Percentiles rank a stretch among this genome's conserved stretches.
phyloP scores from a whole-genome alignment of 2,797 vertebrate genomes.

The Enteromius trimaculatus region DNA sequence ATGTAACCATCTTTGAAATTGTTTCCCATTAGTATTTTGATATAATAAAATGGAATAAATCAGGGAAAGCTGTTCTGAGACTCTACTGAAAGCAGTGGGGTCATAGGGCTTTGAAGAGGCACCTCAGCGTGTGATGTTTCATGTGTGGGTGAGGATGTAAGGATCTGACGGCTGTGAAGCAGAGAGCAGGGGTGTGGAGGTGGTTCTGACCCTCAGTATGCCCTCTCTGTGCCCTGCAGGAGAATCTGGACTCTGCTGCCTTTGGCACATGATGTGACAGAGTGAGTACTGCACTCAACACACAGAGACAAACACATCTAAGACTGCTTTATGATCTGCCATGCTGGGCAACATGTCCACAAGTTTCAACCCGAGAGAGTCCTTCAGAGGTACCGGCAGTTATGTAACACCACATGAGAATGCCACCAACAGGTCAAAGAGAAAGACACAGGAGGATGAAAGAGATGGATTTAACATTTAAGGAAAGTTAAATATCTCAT shows the following conservation, averaged over 20 bases:
- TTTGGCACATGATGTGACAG: slow-evolving; percentile 54
- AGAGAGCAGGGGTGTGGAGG: not conserved
- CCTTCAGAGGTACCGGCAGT: slow-evolving; percentile 9
- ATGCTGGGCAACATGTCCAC: slow-evolving; percentile 22
- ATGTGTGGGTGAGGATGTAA: not conserved
- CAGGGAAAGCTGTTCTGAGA: not conserved
- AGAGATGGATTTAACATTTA: not conserved
- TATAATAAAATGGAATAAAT: not conserved
- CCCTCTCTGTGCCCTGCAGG: slow-evolving; percentile 31
- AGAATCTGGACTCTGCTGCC: slow-evolving; percentile 56
- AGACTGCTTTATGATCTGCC: not conserved
- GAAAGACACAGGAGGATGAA: not conserved
- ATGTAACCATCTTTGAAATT: not conserved
- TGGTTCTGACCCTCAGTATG: slow-evolving; percentile 23
- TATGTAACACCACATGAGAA: not conserved
- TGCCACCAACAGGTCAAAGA: not conserved
- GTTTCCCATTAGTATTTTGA: not conserved
- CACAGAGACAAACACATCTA: slow-evolving; percentile 6
- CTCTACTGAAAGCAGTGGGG: not conserved
- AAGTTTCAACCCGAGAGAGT: not conserved
- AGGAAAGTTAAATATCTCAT: slow-evolving; percentile 4
- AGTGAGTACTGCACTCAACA: slow-evolving; percentile 32
- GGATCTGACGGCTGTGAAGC: not conserved
- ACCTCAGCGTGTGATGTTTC: slow-evolving; percentile 12
- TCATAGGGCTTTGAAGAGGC: not conserved